Percentiles rank a stretch among this genome's conserved stretches.
These are phyloP conservation scores for Parnassius apollo DNA, from an alignment of 2,888 invertebrate species.

Conservation along the genomic window DNA sequence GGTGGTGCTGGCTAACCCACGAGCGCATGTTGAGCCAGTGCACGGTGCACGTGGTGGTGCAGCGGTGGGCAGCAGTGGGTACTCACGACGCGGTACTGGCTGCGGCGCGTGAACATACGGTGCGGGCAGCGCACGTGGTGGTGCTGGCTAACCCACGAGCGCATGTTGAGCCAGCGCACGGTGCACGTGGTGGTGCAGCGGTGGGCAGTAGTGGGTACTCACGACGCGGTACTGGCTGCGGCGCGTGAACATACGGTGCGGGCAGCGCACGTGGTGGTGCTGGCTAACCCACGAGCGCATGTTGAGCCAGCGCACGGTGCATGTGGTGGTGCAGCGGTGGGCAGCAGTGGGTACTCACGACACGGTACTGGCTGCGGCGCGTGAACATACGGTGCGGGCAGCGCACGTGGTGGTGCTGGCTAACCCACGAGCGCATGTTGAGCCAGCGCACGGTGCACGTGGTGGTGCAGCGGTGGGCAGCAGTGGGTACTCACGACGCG, in stretches of 20 bases:
- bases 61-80: background rate
- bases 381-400: conserved; percentile 97
- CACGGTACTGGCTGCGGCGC: conserved; percentile 91
- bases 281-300: conserved; percentile 97
- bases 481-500: conserved; percentile 85
- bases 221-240: conserved; percentile 93
- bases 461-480: conserved; percentile 87
- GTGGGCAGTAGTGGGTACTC: conserved; percentile 54
- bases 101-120: conserved; percentile 95
- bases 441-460: conserved; percentile 97
- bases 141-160: conserved; percentile 98
- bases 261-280: conserved; percentile 98
- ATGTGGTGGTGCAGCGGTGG: conserved; percentile 90
- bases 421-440: conserved; percentile 97
- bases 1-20: conserved; percentile 99
- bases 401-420: conserved; percentile 97
- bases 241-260: conserved; percentile 95
- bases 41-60: conserved; percentile 84
- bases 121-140: conserved; percentile 98
- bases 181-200: conserved; percentile 79
- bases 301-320: conserved; percentile 98
- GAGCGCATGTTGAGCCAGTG: conserved; percentile 97
- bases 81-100: conserved; percentile 92
- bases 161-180: conserved; percentile 97
- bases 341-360: conserved; percentile 81